A percentile compares a stretch with the other conserved stretches of the same genome.
Evolutionary conservation across 2,113 vertebrate genomes (phyloP).

Genomic region (Scartelaos histophorus): DNA sequence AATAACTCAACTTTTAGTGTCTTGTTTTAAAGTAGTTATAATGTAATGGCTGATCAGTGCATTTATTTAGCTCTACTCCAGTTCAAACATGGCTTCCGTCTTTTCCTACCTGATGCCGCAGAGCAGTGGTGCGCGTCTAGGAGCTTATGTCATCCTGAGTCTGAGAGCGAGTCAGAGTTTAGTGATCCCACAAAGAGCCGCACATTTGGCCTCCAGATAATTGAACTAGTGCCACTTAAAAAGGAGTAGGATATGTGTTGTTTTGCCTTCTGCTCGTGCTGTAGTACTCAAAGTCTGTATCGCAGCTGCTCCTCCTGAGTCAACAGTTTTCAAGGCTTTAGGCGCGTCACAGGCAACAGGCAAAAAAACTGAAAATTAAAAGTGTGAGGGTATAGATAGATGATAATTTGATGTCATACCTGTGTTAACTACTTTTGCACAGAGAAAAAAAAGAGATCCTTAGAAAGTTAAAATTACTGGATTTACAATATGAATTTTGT

Average conservation of each 20-base stretch:
- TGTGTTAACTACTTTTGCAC: not conserved
- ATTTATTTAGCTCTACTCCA: conserved; percentile 5
- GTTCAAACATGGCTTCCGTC: conserved; percentile 60
- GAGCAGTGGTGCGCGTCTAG: conserved; percentile 29
- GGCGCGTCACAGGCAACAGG: not conserved
- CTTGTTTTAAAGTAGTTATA: conserved; percentile 27
- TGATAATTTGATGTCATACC: too few relatives aligned
- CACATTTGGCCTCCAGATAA: conserved; percentile 43
- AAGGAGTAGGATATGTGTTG: conserved; percentile 28
- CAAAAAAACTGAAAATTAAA: not conserved
- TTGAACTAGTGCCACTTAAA: conserved; percentile 62
- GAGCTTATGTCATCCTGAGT: conserved; percentile 27
- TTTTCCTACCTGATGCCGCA: conserved; percentile 52
- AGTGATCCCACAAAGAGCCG: conserved; percentile 38
- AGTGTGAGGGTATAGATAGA: too few relatives aligned
- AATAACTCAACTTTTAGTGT: too few relatives aligned
- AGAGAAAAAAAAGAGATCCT: not conserved
- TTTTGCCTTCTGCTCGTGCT: conserved; percentile 20
- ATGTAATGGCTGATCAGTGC: not conserved
- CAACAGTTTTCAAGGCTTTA: not conserved
- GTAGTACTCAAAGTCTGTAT: not conserved
- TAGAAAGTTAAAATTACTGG: not conserved
- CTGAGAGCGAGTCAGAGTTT: conserved; percentile 24
- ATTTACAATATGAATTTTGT: not conserved
- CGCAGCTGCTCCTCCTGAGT: not conserved